Evolutionary conservation across 2,113 vertebrate genomes (phyloP).

Genomic region (Myrmophylax atrothorax): DNA sequence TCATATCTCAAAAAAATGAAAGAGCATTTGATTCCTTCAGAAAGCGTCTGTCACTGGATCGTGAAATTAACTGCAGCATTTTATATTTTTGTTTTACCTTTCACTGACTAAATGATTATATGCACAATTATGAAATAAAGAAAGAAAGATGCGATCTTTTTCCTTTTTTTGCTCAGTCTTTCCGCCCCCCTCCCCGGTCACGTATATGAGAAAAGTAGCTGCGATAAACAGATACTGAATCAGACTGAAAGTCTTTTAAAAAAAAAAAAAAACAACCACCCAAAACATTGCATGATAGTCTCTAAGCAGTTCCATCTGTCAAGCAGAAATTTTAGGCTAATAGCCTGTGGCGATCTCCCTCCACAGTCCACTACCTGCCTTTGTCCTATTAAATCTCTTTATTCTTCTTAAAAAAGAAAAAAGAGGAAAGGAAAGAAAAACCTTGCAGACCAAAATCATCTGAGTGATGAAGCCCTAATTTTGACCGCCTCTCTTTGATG

Average conservation of each 20-base stretch:
- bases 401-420: slow-evolving; percentile 79
- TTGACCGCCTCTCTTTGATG: slow-evolving; percentile 89
- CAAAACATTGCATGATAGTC: slow-evolving; percentile 96
- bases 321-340: slow-evolving; percentile 93
- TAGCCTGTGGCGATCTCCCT: slow-evolving; percentile 90
- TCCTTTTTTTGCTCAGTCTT: neutral
- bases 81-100: slow-evolving; percentile 28
- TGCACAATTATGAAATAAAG: slow-evolving; percentile 7
- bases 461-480: slow-evolving; percentile 90
- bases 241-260: slow-evolving; percentile 78
- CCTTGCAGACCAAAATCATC: slow-evolving; percentile 83
- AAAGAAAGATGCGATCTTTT: neutral
- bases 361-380: slow-evolving; percentile 92
- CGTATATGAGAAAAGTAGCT: slow-evolving; percentile 79
- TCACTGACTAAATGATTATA: slow-evolving; percentile 25
- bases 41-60: neutral
- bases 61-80: neutral
- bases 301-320: slow-evolving; percentile 99
- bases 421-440: slow-evolving; percentile 75
- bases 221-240: slow-evolving; percentile 84
- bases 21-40: slow-evolving; percentile 5
- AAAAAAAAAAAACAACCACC: slow-evolving; percentile 64
- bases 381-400: slow-evolving; percentile 93
- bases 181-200: slow-evolving; percentile 36
- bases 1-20: neutral